These are phyloP conservation scores for Hippopotamyrus pictus DNA, from an alignment of 2,797 vertebrate species.

Conservation along the genomic window DNA sequence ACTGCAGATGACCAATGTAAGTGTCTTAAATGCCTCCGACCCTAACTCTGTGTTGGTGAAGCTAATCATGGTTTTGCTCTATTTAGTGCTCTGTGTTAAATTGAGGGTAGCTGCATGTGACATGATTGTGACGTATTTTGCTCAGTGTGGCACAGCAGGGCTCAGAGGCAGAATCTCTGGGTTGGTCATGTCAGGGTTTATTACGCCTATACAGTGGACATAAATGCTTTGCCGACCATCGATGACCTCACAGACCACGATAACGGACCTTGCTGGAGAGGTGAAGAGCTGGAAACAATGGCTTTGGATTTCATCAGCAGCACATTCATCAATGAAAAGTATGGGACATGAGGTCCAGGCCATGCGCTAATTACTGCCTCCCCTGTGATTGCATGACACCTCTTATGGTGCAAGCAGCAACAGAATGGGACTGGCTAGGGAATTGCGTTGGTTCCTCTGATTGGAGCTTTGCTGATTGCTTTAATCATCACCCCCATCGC, in stretches of 20 bases:
- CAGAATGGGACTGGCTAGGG: constrained; percentile 54
- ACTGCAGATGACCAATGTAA: neutral
- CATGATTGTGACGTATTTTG: neutral
- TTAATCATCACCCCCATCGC: constrained; percentile 47
- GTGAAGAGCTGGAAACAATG: constrained; percentile 7
- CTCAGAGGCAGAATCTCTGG: neutral
- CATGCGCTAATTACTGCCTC: constrained; percentile 46
- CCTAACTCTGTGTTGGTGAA: neutral
- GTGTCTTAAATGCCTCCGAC: neutral
- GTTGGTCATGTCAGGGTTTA: neutral
- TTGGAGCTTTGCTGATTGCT: constrained; percentile 55
- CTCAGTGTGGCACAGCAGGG: neutral
- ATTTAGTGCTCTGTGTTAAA: neutral
- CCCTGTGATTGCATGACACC: constrained; percentile 40
- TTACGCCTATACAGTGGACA: neutral
- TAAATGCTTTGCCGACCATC: neutral
- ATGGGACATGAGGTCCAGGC: neutral
- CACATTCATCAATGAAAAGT: neutral
- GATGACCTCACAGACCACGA: neutral
- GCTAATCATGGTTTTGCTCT: neutral
- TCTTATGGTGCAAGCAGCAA: constrained; percentile 53
- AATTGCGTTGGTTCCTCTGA: constrained; percentile 43
- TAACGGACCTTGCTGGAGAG: neutral
- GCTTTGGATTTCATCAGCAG: neutral
- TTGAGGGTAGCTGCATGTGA: neutral